Evolutionary conservation across 2,113 vertebrate genomes (phyloP), one percentile per base, ranked within the genome.

Genomic region (Leucopsar rothschildi): DNA sequence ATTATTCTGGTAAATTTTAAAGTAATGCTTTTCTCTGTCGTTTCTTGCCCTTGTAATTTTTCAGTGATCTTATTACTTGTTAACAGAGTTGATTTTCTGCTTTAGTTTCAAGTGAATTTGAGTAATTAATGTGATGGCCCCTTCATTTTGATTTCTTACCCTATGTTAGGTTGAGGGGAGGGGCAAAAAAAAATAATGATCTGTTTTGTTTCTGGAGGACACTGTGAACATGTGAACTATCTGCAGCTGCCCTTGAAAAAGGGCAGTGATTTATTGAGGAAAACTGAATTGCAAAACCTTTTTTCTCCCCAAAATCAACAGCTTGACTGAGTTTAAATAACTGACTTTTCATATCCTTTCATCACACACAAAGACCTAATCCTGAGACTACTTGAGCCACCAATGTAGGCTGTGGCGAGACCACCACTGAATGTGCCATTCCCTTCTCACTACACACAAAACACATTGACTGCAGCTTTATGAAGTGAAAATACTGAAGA

Each of bases 281-380:
- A 98, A 97, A 98, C 96, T 92, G 98, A 98, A 98, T 98, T 98
- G 98, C 98, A 98, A 98, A 99, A 98, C 97, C 98, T 98, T 98
- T 96, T 97, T 97, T 94, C 97, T 95, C 93, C 90, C 79, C 93
- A 97, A 98, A 99, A 98, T 98, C 98, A 99, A 97, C 98, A 99
- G 99, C 99, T 99, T 98, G 98, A 99, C 98, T 99, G 98, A 99
- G 98, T 98, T 98, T 98, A 99, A 99, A 99, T 99, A 99, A 99
- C 98, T 99, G 99, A 99, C 99, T 99, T 99, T 98, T 99, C 98
- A 98, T 98, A 98, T 98, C 98, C 99, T 99, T 99, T 99, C 99
- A 99, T 91, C 69, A 81, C 95, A 95, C 98, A 99, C 99, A 99
- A 99, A 99, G 98, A 97, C 97, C 98, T 99, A 99, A 99, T 99